Evolutionary conservation across 2,888 invertebrate species (phyloP), one percentile per base, ranked within the genome.

Genomic region (Magallana nippona): DNA sequence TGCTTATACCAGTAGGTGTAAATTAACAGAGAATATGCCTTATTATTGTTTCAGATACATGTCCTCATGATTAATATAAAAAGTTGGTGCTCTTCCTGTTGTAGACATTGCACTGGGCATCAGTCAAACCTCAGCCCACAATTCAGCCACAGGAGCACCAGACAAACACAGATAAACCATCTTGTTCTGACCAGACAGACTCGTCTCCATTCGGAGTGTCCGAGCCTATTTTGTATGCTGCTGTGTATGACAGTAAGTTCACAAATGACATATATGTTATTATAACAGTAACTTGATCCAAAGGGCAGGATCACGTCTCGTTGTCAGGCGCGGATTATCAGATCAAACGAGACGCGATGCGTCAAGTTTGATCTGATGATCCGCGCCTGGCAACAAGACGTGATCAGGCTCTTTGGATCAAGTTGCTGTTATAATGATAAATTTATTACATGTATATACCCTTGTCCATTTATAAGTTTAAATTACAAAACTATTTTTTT

Each of bases 91-190:
- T 81, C 58, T 56, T 27, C 62, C 80, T 17, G 56, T 88, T 90
- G 27, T 87, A 93, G 93, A 92, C 93, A 10, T 91, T 93, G 92
- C 93, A 93, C 82, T 93, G 93, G 93, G 92, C 90, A 60, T 88
- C 87, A 19, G 89, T 89, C 56, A 91, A 89, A 80, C 88, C 91
- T 55, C 91, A 92, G 85, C 89, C 90, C 8, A 91, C 92, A 91
- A 79, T 93, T 44, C 87, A 89, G 71, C 79, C 82, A 1, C 82
- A 80, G 44, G 80, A 79, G 55, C 27, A 71, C 71, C 22, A 11
- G 71, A 71, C 71, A 71, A 71, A 19, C 2, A 19, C 55, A 58
- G 55, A 80, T 3, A 19, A 63, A 5, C n/a, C 56, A 11, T 78
- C 80, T 58, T 27, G 56, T 22, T n/a, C 82, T 27, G 71, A 71